Percentiles rank a stretch among this genome's conserved stretches.
Evolutionary conservation across 2,888 invertebrate genomes (phyloP).

Genomic region (Acronicta aceris): DNA sequence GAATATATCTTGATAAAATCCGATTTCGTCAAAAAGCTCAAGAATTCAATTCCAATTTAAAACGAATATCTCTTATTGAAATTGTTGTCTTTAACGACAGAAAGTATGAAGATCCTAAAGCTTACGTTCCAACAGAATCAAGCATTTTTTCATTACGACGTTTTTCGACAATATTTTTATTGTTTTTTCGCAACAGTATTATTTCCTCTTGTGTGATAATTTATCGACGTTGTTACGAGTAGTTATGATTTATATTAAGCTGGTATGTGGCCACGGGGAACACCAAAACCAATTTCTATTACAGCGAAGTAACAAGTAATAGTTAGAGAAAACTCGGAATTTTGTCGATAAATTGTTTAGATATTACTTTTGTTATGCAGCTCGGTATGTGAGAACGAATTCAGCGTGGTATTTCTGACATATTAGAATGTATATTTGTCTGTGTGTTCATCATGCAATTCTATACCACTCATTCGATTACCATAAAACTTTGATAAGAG

Average conservation of each 20-base stretch:
- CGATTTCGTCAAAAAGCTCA: no score
- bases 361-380: constrained; percentile 30
- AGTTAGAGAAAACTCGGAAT: constrained; percentile 29
- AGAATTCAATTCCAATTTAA: no score
- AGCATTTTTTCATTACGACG: no score
- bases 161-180: constrained; percentile 9
- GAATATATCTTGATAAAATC: no score
- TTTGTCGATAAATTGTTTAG: constrained; percentile 33
- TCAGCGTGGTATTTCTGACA: constrained; percentile 15
- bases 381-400: constrained; percentile 11
- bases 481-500: no score
- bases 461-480: no score
- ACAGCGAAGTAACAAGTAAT: constrained; percentile 40
- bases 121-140: no score
- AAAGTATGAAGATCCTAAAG: no score
- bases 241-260: constrained; percentile 73
- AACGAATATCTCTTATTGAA: no score
- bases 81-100: no score
- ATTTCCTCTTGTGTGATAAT: constrained; percentile 66
- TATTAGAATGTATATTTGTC: not conserved
- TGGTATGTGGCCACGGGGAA: constrained; percentile 52
- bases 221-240: constrained; percentile 71
- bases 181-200: constrained; percentile 56
- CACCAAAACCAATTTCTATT: constrained; percentile 62
- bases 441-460: not conserved